phyloP scores from a whole-genome alignment of 2,888 invertebrate genomes.

The Labia minor region DNA sequence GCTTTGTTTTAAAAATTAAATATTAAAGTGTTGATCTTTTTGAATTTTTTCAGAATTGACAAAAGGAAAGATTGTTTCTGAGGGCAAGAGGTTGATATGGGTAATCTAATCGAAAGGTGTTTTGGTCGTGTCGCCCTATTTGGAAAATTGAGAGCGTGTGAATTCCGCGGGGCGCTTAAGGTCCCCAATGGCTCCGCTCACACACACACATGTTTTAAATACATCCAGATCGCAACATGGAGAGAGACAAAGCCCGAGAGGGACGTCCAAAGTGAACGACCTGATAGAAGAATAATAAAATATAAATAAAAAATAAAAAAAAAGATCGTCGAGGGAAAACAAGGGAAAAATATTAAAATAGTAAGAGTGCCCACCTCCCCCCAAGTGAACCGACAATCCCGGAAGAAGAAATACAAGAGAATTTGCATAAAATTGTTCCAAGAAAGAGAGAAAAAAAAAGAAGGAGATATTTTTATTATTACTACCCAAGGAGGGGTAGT shows the following conservation, averaged over 20 bases:
- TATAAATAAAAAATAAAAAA: neutral
- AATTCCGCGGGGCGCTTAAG: conserved; percentile 1
- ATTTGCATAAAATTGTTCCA: conserved; percentile 1
- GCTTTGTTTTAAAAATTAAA: too few species aligned
- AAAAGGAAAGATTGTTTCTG: neutral
- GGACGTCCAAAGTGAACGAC: neutral
- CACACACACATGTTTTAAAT: neutral
- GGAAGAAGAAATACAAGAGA: neutral
- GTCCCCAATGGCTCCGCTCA: neutral
- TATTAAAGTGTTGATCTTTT: too few species aligned
- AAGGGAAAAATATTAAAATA: conserved; percentile 7
- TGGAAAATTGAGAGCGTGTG: conserved; percentile 13
- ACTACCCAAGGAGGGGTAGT: too few species aligned
- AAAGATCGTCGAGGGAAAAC: neutral
- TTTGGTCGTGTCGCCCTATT: neutral
- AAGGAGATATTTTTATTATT: neutral
- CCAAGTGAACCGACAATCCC: neutral
- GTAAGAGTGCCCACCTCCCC: neutral
- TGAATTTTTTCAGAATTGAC: neutral
- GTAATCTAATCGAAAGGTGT: conserved; percentile 8
- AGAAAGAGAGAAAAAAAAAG: too few species aligned
- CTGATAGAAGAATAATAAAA: neutral
- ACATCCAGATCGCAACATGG: neutral
- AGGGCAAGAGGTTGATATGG: neutral
- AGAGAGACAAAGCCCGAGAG: neutral